Conservation (phyloP, 2,888 invertebrate species). For the Parasteatoda lunata region DNA sequence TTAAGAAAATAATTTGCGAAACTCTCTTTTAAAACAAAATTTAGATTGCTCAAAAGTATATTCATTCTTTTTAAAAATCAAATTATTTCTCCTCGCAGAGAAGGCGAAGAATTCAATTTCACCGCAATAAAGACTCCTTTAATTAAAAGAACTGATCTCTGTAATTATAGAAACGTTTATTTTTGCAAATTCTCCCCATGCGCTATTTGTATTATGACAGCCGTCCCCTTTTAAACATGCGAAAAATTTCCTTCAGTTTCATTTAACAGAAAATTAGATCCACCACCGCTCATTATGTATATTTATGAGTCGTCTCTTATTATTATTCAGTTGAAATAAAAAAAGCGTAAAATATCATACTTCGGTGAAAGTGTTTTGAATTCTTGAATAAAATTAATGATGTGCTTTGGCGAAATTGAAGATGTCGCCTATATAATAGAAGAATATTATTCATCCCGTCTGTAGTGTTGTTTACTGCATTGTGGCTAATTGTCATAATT, state of each 20-base stretch:
- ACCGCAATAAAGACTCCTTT: neutral
- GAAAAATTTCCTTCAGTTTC: slow-evolving; percentile 20
- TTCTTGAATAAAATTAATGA: slow-evolving; percentile 53
- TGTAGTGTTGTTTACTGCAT: too few species aligned
- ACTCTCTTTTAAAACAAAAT: too few species aligned
- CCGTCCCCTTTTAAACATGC: neutral
- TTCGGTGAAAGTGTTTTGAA: slow-evolving; percentile 22
- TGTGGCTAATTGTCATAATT: too few species aligned
- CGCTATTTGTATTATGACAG: slow-evolving; percentile 35
- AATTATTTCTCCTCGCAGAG: too few species aligned
- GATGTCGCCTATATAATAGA: too few species aligned
- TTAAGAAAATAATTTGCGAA: too few species aligned
- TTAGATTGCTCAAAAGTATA: too few species aligned
- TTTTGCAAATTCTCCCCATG: slow-evolving; percentile 5
- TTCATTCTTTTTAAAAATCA: too few species aligned
- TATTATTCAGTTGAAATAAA: neutral
- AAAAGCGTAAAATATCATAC: slow-evolving; percentile 37
- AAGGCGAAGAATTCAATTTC: too few species aligned
- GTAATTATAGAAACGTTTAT: slow-evolving; percentile 35
- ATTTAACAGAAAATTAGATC: neutral
- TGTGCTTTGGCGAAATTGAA: slow-evolving; percentile 15
- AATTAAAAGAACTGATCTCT: slow-evolving; percentile 32
- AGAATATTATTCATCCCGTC: too few species aligned
- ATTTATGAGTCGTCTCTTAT: slow-evolving; percentile 24
- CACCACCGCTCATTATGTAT: slow-evolving; percentile 32